Conservation (phyloP, 2,888 invertebrate species). For the Oscheius sp. region DNA sequence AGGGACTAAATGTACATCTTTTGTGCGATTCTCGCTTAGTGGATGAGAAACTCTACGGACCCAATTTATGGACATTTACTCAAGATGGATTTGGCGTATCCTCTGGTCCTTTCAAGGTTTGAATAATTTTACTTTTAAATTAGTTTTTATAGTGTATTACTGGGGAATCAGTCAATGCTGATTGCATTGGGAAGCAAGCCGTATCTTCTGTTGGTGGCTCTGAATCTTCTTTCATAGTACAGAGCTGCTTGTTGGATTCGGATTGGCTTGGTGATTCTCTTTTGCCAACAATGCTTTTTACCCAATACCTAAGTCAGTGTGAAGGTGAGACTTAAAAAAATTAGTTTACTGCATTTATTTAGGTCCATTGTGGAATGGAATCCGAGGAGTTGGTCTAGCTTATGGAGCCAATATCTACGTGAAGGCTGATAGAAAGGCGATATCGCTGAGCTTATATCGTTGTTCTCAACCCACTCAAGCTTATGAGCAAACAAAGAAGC, state of each 20-base stretch:
- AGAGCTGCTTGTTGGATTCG: slow-evolving; percentile 78
- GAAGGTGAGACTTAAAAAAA: slow-evolving; percentile 75
- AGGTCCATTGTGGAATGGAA: slow-evolving; percentile 74
- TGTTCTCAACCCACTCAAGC: slow-evolving; percentile 83
- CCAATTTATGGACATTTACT: slow-evolving; percentile 43
- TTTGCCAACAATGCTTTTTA: slow-evolving; percentile 81
- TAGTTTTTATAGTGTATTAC: slow-evolving; percentile 1
- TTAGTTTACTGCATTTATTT: neutral
- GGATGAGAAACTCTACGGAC: slow-evolving; percentile 32
- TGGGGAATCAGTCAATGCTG: slow-evolving; percentile 4
- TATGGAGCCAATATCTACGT: slow-evolving; percentile 79
- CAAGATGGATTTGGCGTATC: slow-evolving; percentile 35
- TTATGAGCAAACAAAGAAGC: slow-evolving; percentile 81
- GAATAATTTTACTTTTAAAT: neutral
- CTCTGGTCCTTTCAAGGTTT: slow-evolving; percentile 32
- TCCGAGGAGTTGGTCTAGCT: slow-evolving; percentile 85
- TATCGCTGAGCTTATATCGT: slow-evolving; percentile 78
- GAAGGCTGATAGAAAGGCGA: slow-evolving; percentile 79
- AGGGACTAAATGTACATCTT: slow-evolving; percentile 60
- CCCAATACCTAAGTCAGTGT: slow-evolving; percentile 86
- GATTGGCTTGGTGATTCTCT: slow-evolving; percentile 78
- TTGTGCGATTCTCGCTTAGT: slow-evolving; percentile 46
- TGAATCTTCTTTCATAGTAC: slow-evolving; percentile 57
- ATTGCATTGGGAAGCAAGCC: slow-evolving; percentile 35
- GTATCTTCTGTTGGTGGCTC: slow-evolving; percentile 54